Base-by-base conservation (phyloP, 2,888 invertebrate species). In the Drosophila mimica region DNA sequence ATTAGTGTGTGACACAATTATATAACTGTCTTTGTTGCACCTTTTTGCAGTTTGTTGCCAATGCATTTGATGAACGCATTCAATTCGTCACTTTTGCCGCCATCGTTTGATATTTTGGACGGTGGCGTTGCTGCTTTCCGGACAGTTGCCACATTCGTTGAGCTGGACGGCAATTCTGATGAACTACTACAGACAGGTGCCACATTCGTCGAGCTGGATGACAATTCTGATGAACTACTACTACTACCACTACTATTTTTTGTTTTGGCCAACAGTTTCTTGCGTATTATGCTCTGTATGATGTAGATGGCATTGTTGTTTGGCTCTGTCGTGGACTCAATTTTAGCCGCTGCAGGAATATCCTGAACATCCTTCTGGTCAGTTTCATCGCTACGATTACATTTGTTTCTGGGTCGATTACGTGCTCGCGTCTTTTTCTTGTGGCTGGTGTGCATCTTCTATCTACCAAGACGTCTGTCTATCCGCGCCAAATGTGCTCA, bases 341-440 rank as follows among this genome's bases (percentile, higher is more conserved):
- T 0, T 34, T 28, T 5, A 43, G 33, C 15, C 25, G 31, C 1
- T 9, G 28, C 51, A 52, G 68, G 61, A 33, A 30, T 28, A 17
- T 9, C n/a, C 15, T 33, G 43, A 15, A 13, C 52, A 8, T 61
- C 57, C 28, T 20, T 48, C 5, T 20, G 52, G 20, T 17, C 31
- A 1, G 33, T 36, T 1, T 60, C 68, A 6, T 51, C 63, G 15
- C 46, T 36, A 2, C 79, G 88, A 69, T 92, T 91, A 20, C 88
- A 86, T 69, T 92, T 92, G 70, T 92, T 92, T 76, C 74, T 86
- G 13, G 91, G 81, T 20, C 92, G 81, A 81, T 92, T 92, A 63
- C 92, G 89, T 65, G 82, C 78, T 54, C 92, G 86, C 0, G 79
- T 52, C 57, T 88, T 91, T 63, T 91, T 92, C 63, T 88, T 91